Percentiles rank a stretch among this genome's conserved stretches.
These are phyloP conservation scores for Nasonia oneida DNA, from an alignment of 2,888 invertebrate genomes.

Conservation along the genomic window DNA sequence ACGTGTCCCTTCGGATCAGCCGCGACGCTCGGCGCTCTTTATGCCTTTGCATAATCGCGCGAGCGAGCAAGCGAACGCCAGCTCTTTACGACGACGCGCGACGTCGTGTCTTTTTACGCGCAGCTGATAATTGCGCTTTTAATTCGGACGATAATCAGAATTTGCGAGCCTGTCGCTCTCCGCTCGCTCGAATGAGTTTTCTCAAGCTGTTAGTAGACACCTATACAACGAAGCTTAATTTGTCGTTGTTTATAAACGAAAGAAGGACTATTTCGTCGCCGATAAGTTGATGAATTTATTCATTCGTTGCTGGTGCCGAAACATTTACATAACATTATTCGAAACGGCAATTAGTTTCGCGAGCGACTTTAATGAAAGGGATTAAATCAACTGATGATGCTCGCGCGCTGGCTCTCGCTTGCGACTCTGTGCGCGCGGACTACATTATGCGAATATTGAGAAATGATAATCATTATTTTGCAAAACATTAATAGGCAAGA, in stretches of 20 bases:
- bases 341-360: conserved; percentile 2
- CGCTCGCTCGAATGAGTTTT: conserved; percentile 15
- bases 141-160: conserved; percentile 46
- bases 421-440: not conserved
- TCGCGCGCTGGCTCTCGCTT: not conserved
- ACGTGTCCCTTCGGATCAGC: conserved; percentile 41
- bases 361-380: conserved; percentile 10
- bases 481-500: conserved; percentile 1
- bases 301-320: not conserved
- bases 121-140: conserved; percentile 41
- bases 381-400: not conserved
- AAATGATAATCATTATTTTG: conserved; percentile 3
- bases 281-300: not conserved
- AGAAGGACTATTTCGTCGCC: no score
- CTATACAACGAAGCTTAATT: no score
- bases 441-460: not conserved
- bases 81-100: not conserved
- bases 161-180: conserved; percentile 19
- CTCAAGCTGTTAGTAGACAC: not conserved
- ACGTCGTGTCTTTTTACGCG: conserved; percentile 20
- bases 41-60: conserved; percentile 43
- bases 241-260: no score
- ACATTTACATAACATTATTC: conserved; percentile 13
- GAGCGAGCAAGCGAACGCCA: not conserved
- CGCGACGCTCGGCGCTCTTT: conserved; percentile 11